These are phyloP conservation scores for Taenaris catops DNA, from an alignment of 2,888 invertebrate species.

Conservation along the genomic window DNA sequence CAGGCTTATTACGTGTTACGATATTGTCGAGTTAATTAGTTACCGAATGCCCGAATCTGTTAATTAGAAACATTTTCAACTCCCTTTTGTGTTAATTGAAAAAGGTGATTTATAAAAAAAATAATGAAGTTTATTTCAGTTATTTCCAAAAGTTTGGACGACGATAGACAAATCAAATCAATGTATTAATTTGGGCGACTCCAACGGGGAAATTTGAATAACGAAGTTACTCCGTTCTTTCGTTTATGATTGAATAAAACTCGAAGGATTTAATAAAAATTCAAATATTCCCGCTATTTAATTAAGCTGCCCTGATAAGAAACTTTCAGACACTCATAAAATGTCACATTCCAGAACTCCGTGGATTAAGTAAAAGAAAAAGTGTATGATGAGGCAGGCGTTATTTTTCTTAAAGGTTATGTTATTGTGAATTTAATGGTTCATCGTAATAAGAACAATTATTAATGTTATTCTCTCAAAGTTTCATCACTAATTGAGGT, in stretches of 20 bases:
- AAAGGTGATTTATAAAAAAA: slow-evolving; percentile 6
- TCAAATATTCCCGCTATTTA: slow-evolving; percentile 31
- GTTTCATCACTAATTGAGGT: too few species aligned
- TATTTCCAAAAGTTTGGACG: slow-evolving; percentile 13
- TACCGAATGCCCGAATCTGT: slow-evolving; percentile 2
- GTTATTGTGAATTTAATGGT: too few species aligned
- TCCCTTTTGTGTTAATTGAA: slow-evolving; percentile 10
- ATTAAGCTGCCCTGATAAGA: slow-evolving; percentile 19
- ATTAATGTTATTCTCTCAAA: too few species aligned
- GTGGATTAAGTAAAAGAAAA: slow-evolving; percentile 1
- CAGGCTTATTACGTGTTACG: too few species aligned
- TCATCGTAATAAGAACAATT: too few species aligned
- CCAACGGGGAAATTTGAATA: slow-evolving; percentile 56
- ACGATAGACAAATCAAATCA: slow-evolving; percentile 26
- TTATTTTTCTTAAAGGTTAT: too few species aligned
- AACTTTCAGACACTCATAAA: slow-evolving; percentile 13
- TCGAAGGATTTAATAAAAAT: slow-evolving; percentile 29
- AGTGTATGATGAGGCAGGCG: too few species aligned
- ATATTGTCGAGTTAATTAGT: too few species aligned
- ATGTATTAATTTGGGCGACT: slow-evolving; percentile 32
- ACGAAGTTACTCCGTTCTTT: slow-evolving; percentile 52
- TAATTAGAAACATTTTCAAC: slow-evolving; percentile 8
- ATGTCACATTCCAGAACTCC: slow-evolving; percentile 13
- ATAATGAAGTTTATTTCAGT: slow-evolving; percentile 3
- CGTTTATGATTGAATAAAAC: slow-evolving; percentile 28